Evolutionary conservation across 2,888 invertebrate genomes (phyloP), one percentile per base, ranked within the genome.

Genomic region (Drosophila quinaria): DNA sequence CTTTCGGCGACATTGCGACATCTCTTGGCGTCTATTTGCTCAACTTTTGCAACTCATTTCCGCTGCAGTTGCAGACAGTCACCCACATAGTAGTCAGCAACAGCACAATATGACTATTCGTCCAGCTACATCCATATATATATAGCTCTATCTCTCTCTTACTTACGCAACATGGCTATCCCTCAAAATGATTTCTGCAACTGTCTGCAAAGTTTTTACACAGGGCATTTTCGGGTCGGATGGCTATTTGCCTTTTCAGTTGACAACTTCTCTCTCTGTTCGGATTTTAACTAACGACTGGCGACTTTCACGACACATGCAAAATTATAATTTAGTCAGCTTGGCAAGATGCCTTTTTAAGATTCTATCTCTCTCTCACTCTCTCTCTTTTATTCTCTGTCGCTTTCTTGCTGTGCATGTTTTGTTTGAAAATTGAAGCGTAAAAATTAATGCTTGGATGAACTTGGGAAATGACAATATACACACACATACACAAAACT

Each of bases 21-120:
- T 83, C 81, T 74, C 85, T 60, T 79, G 70, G 70, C 78, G 74
- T 78, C 86, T 85, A 89, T 89, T 88, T 85, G 75, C 81, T 72
- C 74, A 89, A 88, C 81, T 88, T 90, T 90, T 89, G 83, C 83
- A 90, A 84, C 90, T 91, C 91, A 91, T 91, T 91, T 91, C 91
- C 91, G 90, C 70, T 86, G 84, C 83, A 89, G 77, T 69, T 81
- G 75, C 61, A 80, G 85, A 76, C 81, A 65, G 71, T 47, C 85
- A 65, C 61, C 62, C 70, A 54, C 62, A 51, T 37, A 50, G 46
- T 15, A 50, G 46, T 17, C 44, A 44, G n/a, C 9, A 22, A 4
- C 22, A 41, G 31, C 11, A 35, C 47, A 59, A 25, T 33, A 22
- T 33, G 19, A 42, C 11, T 46, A 35, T 56, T 33, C n/a, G 22